Evolutionary conservation across 1,140 invertebrate species (phyloP), one percentile per base, ranked within the genome.

Genomic region (Aphaenogaster rudis): DNA sequence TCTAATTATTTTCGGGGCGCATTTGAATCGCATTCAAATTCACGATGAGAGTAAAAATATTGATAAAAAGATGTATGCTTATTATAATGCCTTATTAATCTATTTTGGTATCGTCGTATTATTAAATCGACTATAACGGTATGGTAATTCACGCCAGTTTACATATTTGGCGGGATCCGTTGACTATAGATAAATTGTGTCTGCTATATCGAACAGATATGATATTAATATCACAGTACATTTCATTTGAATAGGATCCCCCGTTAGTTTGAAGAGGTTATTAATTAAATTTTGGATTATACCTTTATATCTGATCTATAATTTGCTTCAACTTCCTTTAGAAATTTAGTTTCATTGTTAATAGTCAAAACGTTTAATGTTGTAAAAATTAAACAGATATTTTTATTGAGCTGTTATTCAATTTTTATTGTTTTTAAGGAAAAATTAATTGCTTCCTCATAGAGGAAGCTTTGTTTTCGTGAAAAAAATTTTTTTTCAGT

Each of bases 231-330:
- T 63, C 33, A 84, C 17, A 82, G 28, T 61, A 48, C 17, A 74
- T 84, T 84, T 84, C n/a, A 84, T 84, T 84, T 76, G 42, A 61
- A 61, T 84, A 61, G 54, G 6, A 21, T 39, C 3, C 5, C 6
- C 3, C 15, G 42, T 48, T 28, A 13, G 7, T 74, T 81, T 61
- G 69, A 74, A 72, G 67, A 82, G 36, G 13, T 76, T 61, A 74
- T 74, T 84, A 84, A 84, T 84, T 84, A 74, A 76, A 84, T 76
- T 76, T 74, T 74, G 17, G 8, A 33, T 36, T 71, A 39, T 71
- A 21, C 7, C 1, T 50, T 9, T 48, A 15, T 42, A 39, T 28
- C 9, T 6, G 21, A 71, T 45, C 7, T 71, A 9, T 13, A 76
- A 63, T 76, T 84, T 63, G 54, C 13, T 50, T 13, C n/a, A 76